These are phyloP conservation scores for Bovichtus diacanthus DNA, from an alignment of 2,797 vertebrate species.

Conservation along the genomic window DNA sequence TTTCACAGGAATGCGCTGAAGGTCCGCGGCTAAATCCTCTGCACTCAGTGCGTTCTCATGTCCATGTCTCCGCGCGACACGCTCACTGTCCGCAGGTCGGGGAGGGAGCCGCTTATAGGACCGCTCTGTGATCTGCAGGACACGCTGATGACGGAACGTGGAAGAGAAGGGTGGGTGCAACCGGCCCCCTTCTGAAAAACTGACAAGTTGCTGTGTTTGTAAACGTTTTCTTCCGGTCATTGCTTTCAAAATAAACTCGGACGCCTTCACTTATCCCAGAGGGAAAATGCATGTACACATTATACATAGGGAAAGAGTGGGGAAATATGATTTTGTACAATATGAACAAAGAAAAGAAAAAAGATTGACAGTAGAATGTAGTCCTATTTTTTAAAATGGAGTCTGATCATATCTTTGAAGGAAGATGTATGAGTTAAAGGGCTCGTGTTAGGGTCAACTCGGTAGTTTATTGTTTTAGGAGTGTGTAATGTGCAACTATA, in stretches of 20 bases:
- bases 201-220: background rate
- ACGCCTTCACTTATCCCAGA: background rate
- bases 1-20: background rate
- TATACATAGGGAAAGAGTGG: too few species aligned
- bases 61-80: slow-evolving; percentile 71
- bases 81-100: slow-evolving; percentile 88
- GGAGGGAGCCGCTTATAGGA: slow-evolving; percentile 87
- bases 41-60: slow-evolving; percentile 8
- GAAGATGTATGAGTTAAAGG: too few species aligned
- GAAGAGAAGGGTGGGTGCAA: slow-evolving; percentile 86
- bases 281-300: too few species aligned
- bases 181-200: background rate
- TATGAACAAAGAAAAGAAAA: too few species aligned
- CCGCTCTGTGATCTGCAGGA: slow-evolving; percentile 85
- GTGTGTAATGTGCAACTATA: too few species aligned
- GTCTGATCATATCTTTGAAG: too few species aligned
- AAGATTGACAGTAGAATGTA: too few species aligned
- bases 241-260: slow-evolving; percentile 50
- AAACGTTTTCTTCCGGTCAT: slow-evolving; percentile 16
- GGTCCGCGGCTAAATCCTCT: slow-evolving; percentile 22
- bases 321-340: too few species aligned
- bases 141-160: slow-evolving; percentile 90
- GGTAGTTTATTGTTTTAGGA: too few species aligned
- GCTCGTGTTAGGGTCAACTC: too few species aligned
- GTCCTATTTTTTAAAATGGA: too few species aligned